Base-by-base conservation (phyloP, 2,888 invertebrate species). In the Xestia xanthographa region DNA sequence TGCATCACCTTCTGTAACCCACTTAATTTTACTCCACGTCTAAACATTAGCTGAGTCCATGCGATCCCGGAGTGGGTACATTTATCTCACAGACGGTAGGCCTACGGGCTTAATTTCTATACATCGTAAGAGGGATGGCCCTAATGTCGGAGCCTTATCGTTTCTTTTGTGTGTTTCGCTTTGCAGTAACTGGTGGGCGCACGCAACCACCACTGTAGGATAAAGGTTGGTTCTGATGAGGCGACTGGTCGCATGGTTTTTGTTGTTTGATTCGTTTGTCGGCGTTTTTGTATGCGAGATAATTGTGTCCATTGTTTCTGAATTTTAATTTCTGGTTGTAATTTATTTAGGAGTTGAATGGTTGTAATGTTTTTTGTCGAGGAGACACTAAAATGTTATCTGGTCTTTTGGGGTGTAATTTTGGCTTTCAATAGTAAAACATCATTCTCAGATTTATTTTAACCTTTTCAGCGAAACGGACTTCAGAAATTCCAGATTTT, bases 161-260 rank as follows among this genome's bases (percentile, higher is more conserved):
- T 88, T 93, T 91, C 93, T 93, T 93, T 93, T 93, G 93, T 93
- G 90, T 88, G 87, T 90, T 89, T 90, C 92, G 91, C 90, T 92
- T 91, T 88, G 87, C 89, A 82, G 87, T 90, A 90, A 89, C 88
- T 88, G 86, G 90, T 88, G 87, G 86, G 84, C 82, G 87, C 92
- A 93, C 93, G 93, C 93, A 85, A 86, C 86, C 81, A 82, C 84
- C 78, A 80, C 83, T 83, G 79, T 70, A n/a, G 8, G 60, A 75
- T 88, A 89, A 83, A 62, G 85, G 56, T 41, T 6, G 67, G 79
- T 88, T 85, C 60, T 17, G 53, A 62, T 68, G 67, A 53, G 5
- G 69, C 79, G 77, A 77, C 58, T 83, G 41, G 70, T 73, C 56
- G 75, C 22, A 12, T 1, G 26, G 50, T 58, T 22, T 50, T 63